Conservation (phyloP, 1,140 invertebrate genomes). For the Cherax quadricarinatus region DNA sequence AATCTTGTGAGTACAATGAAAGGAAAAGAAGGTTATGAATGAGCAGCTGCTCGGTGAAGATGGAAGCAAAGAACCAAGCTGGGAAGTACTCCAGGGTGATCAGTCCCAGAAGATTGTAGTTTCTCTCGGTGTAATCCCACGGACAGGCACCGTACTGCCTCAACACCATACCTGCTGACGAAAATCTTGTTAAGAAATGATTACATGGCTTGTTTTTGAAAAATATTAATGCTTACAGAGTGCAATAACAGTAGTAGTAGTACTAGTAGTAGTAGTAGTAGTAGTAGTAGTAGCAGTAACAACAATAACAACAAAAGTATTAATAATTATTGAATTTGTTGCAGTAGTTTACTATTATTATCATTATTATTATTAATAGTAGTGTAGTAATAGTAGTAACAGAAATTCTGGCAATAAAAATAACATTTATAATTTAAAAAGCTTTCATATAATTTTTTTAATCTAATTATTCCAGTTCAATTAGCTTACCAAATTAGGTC, state of each 20-base stretch:
- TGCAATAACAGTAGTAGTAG: background rate
- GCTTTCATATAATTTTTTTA: too few relatives aligned
- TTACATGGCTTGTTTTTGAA: background rate
- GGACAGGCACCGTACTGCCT: slow-evolving; percentile 79
- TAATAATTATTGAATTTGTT: too few relatives aligned
- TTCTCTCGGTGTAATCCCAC: slow-evolving; percentile 79
- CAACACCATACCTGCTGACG: slow-evolving; percentile 75
- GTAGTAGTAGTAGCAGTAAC: too few relatives aligned
- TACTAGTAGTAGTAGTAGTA: background rate
- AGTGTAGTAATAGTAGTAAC: too few relatives aligned
- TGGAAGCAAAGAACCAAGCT: slow-evolving; percentile 77
- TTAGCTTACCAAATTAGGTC: too few relatives aligned
- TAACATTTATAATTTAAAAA: too few relatives aligned
- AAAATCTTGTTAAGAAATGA: background rate
- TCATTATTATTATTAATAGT: too few relatives aligned
- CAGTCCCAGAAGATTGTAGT: slow-evolving; percentile 79
- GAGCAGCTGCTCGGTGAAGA: slow-evolving; percentile 67
- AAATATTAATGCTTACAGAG: background rate
- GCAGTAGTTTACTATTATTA: too few relatives aligned
- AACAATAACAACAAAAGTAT: too few relatives aligned
- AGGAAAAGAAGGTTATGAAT: slow-evolving; percentile 62
- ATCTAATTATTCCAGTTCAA: too few relatives aligned
- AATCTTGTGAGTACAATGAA: slow-evolving; percentile 36
- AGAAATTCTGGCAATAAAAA: too few relatives aligned
- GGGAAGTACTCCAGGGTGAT: slow-evolving; percentile 80